Conservation (phyloP, 1,140 invertebrate genomes). For the Drosophila eugracilis region DNA sequence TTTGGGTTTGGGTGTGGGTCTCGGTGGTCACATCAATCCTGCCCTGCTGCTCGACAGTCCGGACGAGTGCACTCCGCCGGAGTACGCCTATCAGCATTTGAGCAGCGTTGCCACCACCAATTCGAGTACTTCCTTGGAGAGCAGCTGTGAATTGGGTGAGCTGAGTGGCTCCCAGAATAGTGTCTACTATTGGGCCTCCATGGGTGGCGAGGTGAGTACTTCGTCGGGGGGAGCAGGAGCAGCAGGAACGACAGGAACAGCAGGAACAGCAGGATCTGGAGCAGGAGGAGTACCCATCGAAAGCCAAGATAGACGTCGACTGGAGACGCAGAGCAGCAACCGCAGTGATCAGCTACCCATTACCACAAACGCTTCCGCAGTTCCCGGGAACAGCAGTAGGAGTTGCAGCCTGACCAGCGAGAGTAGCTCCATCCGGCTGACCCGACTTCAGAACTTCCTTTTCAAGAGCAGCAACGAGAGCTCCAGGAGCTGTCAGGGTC, state of each 20-base stretch:
- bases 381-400: constrained; percentile 49
- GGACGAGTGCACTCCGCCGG: constrained; percentile 80
- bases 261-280: constrained; percentile 13
- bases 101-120: constrained; percentile 81
- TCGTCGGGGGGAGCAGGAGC: constrained; percentile 22
- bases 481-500: constrained; percentile 69
- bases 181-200: constrained; percentile 72
- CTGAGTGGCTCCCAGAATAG: constrained; percentile 66
- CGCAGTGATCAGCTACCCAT: constrained; percentile 31
- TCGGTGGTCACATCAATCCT: constrained; percentile 76
- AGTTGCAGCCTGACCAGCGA: constrained; percentile 80
- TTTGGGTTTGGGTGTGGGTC: constrained; percentile 45
- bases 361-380: constrained; percentile 24
- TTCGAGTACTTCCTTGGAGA: constrained; percentile 78
- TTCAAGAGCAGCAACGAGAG: constrained; percentile 83
- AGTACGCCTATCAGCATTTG: constrained; percentile 77
- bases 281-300: constrained; percentile 17
- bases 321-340: constrained; percentile 33
- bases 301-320: constrained; percentile 31
- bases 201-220: constrained; percentile 80
- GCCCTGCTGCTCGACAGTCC: constrained; percentile 76
- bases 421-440: constrained; percentile 74
- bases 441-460: constrained; percentile 78
- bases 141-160: constrained; percentile 70
- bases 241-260: constrained; percentile 4